Evolutionary conservation across 2,113 vertebrate species (phyloP).

Genomic region (Heterocephalus glaber): DNA sequence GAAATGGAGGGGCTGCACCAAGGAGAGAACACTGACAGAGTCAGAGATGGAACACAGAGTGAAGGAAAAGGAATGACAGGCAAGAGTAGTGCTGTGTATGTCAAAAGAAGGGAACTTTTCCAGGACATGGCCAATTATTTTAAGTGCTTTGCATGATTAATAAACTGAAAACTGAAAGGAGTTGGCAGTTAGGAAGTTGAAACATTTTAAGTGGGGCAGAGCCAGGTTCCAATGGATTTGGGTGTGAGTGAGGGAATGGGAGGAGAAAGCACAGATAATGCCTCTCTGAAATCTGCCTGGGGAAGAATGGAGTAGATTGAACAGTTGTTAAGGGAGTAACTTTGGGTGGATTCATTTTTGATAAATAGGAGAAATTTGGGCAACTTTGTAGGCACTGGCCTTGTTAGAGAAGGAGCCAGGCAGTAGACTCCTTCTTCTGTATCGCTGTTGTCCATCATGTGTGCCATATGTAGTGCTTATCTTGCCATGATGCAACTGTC

Average conservation of each 20-base stretch:
- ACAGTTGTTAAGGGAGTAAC: not conserved
- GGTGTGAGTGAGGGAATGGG: not conserved
- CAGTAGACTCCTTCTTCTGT: not conserved
- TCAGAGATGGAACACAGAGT: not conserved
- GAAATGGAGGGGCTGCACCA: not conserved
- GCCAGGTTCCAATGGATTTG: not conserved
- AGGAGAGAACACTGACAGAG: not conserved
- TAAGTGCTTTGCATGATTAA: slow-evolving; percentile 75
- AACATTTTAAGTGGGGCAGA: slow-evolving; percentile 33
- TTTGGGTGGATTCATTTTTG: not conserved
- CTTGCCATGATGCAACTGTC: not conserved
- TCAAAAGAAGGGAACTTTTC: slow-evolving; percentile 42
- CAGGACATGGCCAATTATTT: slow-evolving; percentile 63
- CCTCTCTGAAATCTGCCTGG: not conserved
- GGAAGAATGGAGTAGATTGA: not conserved
- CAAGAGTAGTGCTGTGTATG: not conserved
- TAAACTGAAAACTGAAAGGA: slow-evolving; percentile 43
- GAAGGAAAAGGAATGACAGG: not conserved
- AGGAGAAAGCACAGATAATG: not conserved
- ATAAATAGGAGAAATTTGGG: not conserved
- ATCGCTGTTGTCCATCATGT: not conserved
- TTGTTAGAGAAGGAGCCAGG: not conserved
- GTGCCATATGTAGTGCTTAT: not conserved
- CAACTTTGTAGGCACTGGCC: not conserved
- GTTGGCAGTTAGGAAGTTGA: slow-evolving; percentile 50